Percentiles rank a stretch among this genome's conserved stretches.
Evolutionary conservation across 2,113 vertebrate species (phyloP).

Genomic region (Erinaceus europaeus): DNA sequence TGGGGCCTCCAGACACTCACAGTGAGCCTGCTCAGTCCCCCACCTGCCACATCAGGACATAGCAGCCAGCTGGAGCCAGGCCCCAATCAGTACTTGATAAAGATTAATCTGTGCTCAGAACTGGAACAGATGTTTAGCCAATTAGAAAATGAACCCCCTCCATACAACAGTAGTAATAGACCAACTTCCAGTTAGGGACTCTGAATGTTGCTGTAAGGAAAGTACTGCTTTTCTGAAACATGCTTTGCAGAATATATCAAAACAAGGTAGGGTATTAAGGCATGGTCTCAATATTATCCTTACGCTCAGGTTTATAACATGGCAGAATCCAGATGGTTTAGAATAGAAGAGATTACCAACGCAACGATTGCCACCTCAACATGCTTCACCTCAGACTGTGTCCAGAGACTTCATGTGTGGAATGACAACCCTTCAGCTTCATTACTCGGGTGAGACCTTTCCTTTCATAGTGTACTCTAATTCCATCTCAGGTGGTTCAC

Average conservation of each 20-base stretch:
- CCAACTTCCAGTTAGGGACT: slow-evolving; percentile 42
- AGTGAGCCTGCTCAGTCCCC: slow-evolving; percentile 44
- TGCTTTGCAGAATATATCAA: background rate
- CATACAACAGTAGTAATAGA: slow-evolving; percentile 21
- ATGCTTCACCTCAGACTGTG: too few relatives aligned
- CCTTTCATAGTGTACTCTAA: too few relatives aligned
- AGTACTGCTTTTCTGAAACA: background rate
- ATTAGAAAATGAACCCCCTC: slow-evolving; percentile 60
- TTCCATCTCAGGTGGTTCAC: too few relatives aligned
- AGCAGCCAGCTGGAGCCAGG: slow-evolving; percentile 53
- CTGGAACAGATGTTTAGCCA: slow-evolving; percentile 66
- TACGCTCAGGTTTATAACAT: background rate
- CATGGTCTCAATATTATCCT: background rate
- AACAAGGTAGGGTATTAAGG: background rate
- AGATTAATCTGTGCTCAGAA: slow-evolving; percentile 67
- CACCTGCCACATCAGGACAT: background rate
- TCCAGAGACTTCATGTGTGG: too few relatives aligned
- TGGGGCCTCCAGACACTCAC: slow-evolving; percentile 22
- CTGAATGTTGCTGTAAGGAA: slow-evolving; percentile 42
- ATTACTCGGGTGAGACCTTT: too few relatives aligned
- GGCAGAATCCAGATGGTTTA: background rate
- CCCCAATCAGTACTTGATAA: slow-evolving; percentile 69
- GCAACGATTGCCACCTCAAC: too few relatives aligned
- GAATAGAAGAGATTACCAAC: background rate
- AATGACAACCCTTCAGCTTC: too few relatives aligned